phyloP scores from a whole-genome alignment of 2,113 vertebrate genomes.

The Morone chrysops region DNA sequence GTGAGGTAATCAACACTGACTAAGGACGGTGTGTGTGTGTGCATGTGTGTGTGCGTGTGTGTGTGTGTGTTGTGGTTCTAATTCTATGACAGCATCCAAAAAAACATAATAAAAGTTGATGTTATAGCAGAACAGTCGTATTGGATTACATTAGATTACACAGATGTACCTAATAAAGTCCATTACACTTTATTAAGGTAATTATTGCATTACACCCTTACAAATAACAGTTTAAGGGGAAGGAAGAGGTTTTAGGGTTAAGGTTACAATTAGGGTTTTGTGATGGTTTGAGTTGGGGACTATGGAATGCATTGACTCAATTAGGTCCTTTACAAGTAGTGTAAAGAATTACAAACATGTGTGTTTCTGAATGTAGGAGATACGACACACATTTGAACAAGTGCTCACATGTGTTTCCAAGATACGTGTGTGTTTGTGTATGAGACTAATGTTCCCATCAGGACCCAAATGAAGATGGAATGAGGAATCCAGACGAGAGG shows the following conservation, averaged over 20 bases:
- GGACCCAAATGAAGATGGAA: conserved; percentile 58
- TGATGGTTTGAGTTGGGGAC: background rate
- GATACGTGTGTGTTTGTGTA: background rate
- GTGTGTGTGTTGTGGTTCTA: too few relatives aligned
- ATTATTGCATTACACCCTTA: background rate
- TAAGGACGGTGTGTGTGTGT: background rate
- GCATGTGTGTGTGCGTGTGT: too few relatives aligned
- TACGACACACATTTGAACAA: background rate
- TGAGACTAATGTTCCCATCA: conserved; percentile 47
- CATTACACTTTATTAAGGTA: background rate
- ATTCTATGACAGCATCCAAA: background rate
- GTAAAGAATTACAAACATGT: background rate
- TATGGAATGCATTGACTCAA: background rate
- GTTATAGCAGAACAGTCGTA: background rate
- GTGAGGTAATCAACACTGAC: conserved; percentile 3
- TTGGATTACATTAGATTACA: too few relatives aligned
- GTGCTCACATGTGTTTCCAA: background rate
- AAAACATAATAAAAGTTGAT: background rate
- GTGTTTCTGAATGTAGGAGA: background rate
- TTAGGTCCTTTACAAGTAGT: too few relatives aligned
- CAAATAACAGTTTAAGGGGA: background rate
- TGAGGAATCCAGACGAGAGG: conserved; percentile 62
- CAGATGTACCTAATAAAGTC: background rate
- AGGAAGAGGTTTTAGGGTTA: background rate
- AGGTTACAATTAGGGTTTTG: background rate